A percentile compares a stretch with the other conserved stretches of the same genome.
Conservation (phyloP, 2,797 vertebrate genomes). For the Champsocephalus gunnari region DNA sequence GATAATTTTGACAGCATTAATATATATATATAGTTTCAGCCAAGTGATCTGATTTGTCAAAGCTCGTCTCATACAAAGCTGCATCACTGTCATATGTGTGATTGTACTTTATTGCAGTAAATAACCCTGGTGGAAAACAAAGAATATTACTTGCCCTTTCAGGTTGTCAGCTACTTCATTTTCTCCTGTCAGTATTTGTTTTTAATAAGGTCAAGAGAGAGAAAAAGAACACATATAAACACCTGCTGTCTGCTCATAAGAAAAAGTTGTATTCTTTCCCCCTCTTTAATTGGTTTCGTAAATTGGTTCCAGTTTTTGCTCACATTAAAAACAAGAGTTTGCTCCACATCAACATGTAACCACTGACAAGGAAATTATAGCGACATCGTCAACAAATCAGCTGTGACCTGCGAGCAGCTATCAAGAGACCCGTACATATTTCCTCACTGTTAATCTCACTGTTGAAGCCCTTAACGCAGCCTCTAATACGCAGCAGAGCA, state of each 20-base stretch:
- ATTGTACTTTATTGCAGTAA: slow-evolving; percentile 21
- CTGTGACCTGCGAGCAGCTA: slow-evolving; percentile 50
- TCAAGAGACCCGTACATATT: slow-evolving; percentile 49
- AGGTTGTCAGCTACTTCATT: background rate
- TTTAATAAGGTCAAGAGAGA: slow-evolving; percentile 4
- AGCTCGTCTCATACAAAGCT: slow-evolving; percentile 7
- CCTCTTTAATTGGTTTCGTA: slow-evolving; percentile 21
- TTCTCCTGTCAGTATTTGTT: background rate
- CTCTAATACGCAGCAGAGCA: slow-evolving; percentile 46
- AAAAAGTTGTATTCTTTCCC: background rate
- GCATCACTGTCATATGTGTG: slow-evolving; percentile 2
- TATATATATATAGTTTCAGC: background rate
- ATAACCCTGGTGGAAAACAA: background rate
- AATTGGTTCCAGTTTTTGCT: slow-evolving; percentile 19
- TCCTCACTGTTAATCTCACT: slow-evolving; percentile 56
- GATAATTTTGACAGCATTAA: too few species aligned
- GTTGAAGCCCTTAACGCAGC: slow-evolving; percentile 47
- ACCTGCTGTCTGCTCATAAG: background rate
- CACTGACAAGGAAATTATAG: slow-evolving; percentile 58
- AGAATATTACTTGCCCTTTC: background rate
- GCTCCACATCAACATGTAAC: slow-evolving; percentile 10
- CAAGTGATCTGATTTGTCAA: background rate
- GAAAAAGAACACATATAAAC: background rate
- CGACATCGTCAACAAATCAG: slow-evolving; percentile 49
- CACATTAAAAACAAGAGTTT: slow-evolving; percentile 23